Conservation (phyloP, 2,797 vertebrate species). For the Neostethus bicornis region DNA sequence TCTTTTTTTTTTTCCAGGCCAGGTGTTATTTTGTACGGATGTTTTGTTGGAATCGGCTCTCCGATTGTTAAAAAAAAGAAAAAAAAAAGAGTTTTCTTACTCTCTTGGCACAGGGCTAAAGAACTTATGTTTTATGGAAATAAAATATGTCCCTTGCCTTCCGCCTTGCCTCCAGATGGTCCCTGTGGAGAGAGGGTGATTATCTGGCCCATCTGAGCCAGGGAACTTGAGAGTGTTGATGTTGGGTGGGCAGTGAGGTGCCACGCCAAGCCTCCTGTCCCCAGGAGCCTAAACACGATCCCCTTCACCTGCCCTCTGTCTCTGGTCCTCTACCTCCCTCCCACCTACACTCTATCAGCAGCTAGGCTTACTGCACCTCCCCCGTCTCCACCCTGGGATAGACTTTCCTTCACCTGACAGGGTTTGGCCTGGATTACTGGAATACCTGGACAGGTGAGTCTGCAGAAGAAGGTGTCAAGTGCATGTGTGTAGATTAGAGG, state of each 20-base stretch:
- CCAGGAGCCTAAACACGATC: slow-evolving; percentile 84
- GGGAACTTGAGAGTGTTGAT: slow-evolving; percentile 85
- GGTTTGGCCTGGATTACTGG: slow-evolving; percentile 71
- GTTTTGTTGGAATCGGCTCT: slow-evolving; percentile 36
- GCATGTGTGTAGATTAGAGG: slow-evolving; percentile 46
- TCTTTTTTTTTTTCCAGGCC: slow-evolving; percentile 25
- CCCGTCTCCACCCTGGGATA: slow-evolving; percentile 72
- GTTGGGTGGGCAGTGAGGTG: slow-evolving; percentile 82
- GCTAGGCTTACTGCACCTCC: slow-evolving; percentile 77
- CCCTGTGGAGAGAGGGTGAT: slow-evolving; percentile 82
- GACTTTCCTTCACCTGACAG: slow-evolving; percentile 80
- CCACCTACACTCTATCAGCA: slow-evolving; percentile 67
- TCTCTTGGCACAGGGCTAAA: slow-evolving; percentile 26
- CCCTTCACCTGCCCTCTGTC: slow-evolving; percentile 76
- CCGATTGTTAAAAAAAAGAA: background rate
- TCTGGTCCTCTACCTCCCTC: slow-evolving; percentile 59
- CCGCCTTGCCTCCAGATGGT: slow-evolving; percentile 80
- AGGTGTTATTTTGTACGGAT: slow-evolving; percentile 25
- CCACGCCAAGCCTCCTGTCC: slow-evolving; percentile 82
- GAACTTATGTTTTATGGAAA: slow-evolving; percentile 73
- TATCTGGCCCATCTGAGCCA: slow-evolving; percentile 82
- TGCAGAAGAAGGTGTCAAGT: slow-evolving; percentile 66
- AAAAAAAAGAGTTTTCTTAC: background rate
- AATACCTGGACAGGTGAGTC: slow-evolving; percentile 77
- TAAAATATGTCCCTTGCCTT: slow-evolving; percentile 63